These are phyloP conservation scores for Lasioglossum albipes DNA, from an alignment of 1,140 invertebrate species.

Conservation along the genomic window DNA sequence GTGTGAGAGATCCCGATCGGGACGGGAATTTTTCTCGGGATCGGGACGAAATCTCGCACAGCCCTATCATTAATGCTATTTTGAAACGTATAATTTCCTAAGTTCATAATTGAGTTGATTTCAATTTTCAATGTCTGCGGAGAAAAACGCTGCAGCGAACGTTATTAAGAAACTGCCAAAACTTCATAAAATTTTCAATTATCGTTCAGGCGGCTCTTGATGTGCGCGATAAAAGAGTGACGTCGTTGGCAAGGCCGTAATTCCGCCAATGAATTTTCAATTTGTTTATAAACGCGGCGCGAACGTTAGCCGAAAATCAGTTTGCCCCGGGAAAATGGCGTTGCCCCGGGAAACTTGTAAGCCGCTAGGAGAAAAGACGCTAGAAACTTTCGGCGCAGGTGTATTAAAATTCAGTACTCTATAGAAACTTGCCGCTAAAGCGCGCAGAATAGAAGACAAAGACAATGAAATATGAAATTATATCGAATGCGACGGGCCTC, in stretches of 20 bases:
- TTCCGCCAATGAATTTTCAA: not conserved
- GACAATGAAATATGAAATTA: conserved; percentile 61
- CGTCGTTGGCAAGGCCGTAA: not conserved
- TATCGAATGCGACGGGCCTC: conserved; percentile 39
- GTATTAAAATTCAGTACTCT: conserved; percentile 44
- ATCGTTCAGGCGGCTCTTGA: not conserved
- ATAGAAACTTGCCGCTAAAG: conserved; percentile 16
- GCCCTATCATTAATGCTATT: too few species aligned
- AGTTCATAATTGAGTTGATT: too few species aligned
- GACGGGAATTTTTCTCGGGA: too few species aligned
- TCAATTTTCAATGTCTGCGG: too few species aligned
- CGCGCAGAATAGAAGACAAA: conserved; percentile 17
- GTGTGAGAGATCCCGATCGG: too few species aligned
- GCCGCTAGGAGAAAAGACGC: conserved; percentile 11
- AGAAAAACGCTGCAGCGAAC: too few species aligned
- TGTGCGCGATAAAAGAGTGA: not conserved
- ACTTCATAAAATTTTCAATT: too few species aligned
- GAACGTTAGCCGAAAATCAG: conserved; percentile 10
- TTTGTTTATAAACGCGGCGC: not conserved
- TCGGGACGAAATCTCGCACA: too few species aligned
- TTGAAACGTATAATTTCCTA: too few species aligned
- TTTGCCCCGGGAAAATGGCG: not conserved
- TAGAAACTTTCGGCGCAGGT: conserved; percentile 24
- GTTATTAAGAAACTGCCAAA: too few species aligned
- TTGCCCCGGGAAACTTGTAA: conserved; percentile 2